phyloP scores from a whole-genome alignment of 1,140 invertebrate genomes.

The Pollicipes pollicipes region DNA sequence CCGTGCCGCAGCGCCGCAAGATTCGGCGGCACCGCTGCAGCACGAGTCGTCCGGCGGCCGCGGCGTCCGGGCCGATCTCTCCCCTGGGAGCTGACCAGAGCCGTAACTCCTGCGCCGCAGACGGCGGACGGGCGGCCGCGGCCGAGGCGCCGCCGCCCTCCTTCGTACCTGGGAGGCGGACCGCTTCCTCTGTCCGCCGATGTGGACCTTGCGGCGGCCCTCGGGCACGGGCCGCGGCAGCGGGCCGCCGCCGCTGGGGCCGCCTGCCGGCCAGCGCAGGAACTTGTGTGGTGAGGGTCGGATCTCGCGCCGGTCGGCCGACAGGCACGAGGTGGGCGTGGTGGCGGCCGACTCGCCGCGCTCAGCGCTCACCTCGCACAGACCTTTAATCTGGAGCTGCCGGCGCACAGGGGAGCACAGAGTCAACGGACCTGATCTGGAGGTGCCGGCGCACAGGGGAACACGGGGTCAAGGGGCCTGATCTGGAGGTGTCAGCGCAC shows the following conservation, averaged over 20 bases:
- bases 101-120: no score
- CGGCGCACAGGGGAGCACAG: not conserved
- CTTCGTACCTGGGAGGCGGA: not conserved
- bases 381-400: constrained; percentile 18
- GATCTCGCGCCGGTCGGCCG: not conserved
- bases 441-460: no score
- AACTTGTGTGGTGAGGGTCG: not conserved
- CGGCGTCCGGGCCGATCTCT: no score
- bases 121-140: no score
- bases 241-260: not conserved
- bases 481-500: no score
- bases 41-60: no score
- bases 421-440: no score
- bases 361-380: constrained; percentile 16
- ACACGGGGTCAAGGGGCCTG: no score
- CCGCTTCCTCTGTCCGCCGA: not conserved
- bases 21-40: no score
- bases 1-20: no score
- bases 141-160: no score
- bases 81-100: no score
- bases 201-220: not conserved
- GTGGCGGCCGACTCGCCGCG: not conserved
- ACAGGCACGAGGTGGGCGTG: not conserved
- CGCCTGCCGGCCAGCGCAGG: not conserved
- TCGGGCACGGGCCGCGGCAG: not conserved